Evolutionary conservation across 2,113 vertebrate species (phyloP), one percentile per base, ranked within the genome.

Genomic region (Phrynosoma blainvillii): DNA sequence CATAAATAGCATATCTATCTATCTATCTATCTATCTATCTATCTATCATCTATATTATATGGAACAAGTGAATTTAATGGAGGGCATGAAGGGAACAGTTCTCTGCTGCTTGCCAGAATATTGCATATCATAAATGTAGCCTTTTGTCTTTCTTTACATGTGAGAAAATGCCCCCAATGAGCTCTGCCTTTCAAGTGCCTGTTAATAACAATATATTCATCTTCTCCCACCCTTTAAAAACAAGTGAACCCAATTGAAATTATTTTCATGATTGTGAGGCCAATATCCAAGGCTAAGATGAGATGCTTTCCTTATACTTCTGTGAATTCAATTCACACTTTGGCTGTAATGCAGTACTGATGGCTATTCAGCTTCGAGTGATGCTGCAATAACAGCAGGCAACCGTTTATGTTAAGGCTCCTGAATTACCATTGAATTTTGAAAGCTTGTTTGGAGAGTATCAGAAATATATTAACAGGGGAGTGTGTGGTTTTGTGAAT

Each of bases 391-490:
- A 89, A 80, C 56, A 66, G 70, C 68, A 66, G 70, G 32, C 30
- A 74, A 25, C 68, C n/a, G 9, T 8, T 84, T 74, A 80, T 47
- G 23, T 80, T 62, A 74, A 85, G 52, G 42, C 70, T 81, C 14
- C 71, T 16, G 54, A 76, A 66, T 81, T 66, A 20, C 77, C 21
- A 76, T 66, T 80, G 83, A 52, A 66, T 66, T 81, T 79, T 73
- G 74, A 76, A 76, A 82, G 79, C 79, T 52, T 87, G 18, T 82
- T 82, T 36, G 11, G 70, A 23, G 36, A 47, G 18, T 65, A 74
- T 87, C 25, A 75, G 54, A 82, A 82, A 75, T 75, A 18, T 74
- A 87, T 87, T 81, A 75, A 82, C 30, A 18, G 56, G 25, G 21
- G 18, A 4, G 47, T 25, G n/a, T 9, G 56, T 0, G 12, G 56